Conservation (phyloP, 1,140 invertebrate genomes). For the Theocolax elegans region DNA sequence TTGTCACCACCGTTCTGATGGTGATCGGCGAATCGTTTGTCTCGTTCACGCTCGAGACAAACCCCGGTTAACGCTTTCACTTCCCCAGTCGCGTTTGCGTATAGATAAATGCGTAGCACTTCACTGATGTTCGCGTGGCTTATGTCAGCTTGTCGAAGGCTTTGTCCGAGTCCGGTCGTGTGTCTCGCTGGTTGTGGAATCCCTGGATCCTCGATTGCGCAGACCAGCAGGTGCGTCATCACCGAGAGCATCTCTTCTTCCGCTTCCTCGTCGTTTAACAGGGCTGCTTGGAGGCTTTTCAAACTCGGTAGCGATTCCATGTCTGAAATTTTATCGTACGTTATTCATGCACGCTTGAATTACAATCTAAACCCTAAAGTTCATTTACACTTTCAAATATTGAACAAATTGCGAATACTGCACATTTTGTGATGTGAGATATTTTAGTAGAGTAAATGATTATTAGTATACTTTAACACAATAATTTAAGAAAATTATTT, state of each 20-base stretch:
- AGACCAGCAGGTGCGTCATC: conserved; percentile 88
- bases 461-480: too few relatives aligned
- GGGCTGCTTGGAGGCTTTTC: conserved; percentile 85
- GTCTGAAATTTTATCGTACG: conserved; percentile 66
- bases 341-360: neutral
- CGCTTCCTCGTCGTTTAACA: conserved; percentile 85
- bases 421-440: too few relatives aligned
- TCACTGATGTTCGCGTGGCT: conserved; percentile 93
- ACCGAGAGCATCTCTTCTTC: conserved; percentile 90
- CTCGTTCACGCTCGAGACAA: conserved; percentile 80
- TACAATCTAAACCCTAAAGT: too few relatives aligned
- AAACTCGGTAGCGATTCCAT: conserved; percentile 88
- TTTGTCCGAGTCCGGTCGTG: conserved; percentile 89
- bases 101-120: conserved; percentile 88
- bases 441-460: too few relatives aligned
- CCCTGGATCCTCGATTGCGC: conserved; percentile 94
- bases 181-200: conserved; percentile 89
- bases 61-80: conserved; percentile 83
- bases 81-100: conserved; percentile 86
- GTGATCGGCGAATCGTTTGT: conserved; percentile 81
- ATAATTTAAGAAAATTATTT: too few relatives aligned
- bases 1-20: conserved; percentile 79
- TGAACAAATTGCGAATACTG: too few relatives aligned
- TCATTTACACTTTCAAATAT: too few relatives aligned
- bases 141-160: conserved; percentile 90